Percentiles rank a stretch among this genome's conserved stretches.
Conservation (phyloP, 2,888 invertebrate genomes). For the Drosophila buzzatii region DNA sequence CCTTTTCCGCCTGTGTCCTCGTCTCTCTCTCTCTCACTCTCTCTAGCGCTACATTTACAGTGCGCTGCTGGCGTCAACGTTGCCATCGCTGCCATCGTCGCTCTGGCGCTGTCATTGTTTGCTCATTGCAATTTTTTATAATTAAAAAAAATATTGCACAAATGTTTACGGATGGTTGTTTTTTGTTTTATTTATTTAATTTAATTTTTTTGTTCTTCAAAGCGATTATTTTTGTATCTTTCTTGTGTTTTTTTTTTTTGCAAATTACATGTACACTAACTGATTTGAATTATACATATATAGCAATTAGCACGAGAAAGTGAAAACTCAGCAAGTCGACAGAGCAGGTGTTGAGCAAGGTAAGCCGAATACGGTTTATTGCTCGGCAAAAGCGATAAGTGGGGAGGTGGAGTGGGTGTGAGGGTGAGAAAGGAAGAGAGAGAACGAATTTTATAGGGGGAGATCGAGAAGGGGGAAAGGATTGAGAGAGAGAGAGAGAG, state of each 20-base stretch:
- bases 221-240: constrained; percentile 1
- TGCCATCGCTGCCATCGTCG: not conserved
- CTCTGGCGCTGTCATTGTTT: constrained; percentile 14
- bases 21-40: not conserved
- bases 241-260: constrained; percentile 11
- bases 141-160: constrained; percentile 29
- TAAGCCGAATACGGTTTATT: constrained; percentile 4
- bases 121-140: constrained; percentile 13
- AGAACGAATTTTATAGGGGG: not conserved
- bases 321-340: not conserved
- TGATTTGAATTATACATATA: constrained; percentile 21
- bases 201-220: not conserved
- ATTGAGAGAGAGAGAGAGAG: not conserved
- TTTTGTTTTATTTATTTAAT: constrained; percentile 2
- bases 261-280: constrained; percentile 9
- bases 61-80: not conserved
- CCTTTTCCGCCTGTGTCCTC: not conserved
- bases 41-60: no score
- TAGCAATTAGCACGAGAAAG: constrained; percentile 20
- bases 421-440: not conserved
- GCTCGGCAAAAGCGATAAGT: not conserved
- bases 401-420: no score
- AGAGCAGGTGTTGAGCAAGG: not conserved
- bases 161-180: constrained; percentile 17
- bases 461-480: not conserved